These are phyloP conservation scores for Tenthredo amoena DNA, from an alignment of 2,888 invertebrate genomes.

Conservation along the genomic window DNA sequence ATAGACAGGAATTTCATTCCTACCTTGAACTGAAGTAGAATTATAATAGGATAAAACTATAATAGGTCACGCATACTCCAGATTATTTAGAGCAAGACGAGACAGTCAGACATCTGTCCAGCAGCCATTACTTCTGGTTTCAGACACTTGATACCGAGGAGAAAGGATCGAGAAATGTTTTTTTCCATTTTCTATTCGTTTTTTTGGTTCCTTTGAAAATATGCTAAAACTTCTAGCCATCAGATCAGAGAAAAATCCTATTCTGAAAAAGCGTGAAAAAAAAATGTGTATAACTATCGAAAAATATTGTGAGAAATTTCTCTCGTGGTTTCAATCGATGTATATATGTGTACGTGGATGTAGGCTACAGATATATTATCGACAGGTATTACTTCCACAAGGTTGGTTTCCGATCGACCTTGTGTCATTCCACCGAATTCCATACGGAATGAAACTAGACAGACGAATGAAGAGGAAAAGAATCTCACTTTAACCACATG, in stretches of 20 bases:
- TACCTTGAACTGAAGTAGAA: slow-evolving; percentile 18
- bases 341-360: neutral
- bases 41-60: neutral
- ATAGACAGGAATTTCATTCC: neutral
- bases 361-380: neutral
- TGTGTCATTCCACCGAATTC: neutral
- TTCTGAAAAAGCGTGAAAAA: neutral
- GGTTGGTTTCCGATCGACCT: neutral
- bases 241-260: neutral
- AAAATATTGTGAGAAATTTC: neutral
- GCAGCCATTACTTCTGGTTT: slow-evolving; percentile 15
- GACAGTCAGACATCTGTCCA: slow-evolving; percentile 1
- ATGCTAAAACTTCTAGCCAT: neutral
- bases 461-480: slow-evolving; percentile 6
- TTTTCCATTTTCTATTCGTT: neutral
- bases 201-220: neutral
- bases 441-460: neutral
- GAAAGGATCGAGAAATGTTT: neutral
- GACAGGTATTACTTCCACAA: neutral
- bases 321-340: neutral
- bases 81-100: slow-evolving; percentile 34
- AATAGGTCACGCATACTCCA: slow-evolving; percentile 28
- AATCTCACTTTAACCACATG: neutral
- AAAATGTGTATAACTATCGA: neutral
- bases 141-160: neutral